Base-by-base conservation (phyloP, 2,888 invertebrate genomes). In the Cheiracanthium punctorium region DNA sequence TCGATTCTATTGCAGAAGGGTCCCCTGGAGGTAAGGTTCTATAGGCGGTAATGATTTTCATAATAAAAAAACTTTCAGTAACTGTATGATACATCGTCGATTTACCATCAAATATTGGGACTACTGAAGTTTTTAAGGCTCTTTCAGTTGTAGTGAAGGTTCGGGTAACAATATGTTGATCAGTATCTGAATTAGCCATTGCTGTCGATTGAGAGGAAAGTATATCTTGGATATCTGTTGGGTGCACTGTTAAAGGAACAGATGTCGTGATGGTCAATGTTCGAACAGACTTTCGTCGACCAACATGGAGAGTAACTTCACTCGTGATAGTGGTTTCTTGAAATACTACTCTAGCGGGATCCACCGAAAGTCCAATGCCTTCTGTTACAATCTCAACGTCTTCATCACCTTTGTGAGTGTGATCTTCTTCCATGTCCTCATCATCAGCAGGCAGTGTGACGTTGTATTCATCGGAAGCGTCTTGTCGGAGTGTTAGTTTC, bases 141-240 rank as follows among this genome's bases (percentile, higher is more conserved):
- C 95, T 94, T 92, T 97, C 96, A 0, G 96, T 97, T 5, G 97
- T 96, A 90, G 96, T 96, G 92, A 96, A 97, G 1, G 96, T 96
- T 92, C 97, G 97, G 0, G 96, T 96, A 65, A 96, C 93, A 28
- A 90, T 86, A 93, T 97, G 96, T 0, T 96, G 96, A n/a, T 96
- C 96, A 0, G 97, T 97, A 67, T 88, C 87, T 0, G 41, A 43
- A 1, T 82, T 72, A 29, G 80, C 65, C 24, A 28, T 82, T 2
- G 48, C 65, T 5, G 75, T 72, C n/a, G 75, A 81, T 33, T 84
- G 76, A 12, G 71, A 41, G 0, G 73, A 79, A 5, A 76, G 77
- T 32, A 77, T 81, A 20, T 87, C 70, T 32, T 79, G 82, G 17
- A 87, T 76, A 30, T 87, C 87, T 12, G 79, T 84, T 8, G 82